Evolutionary conservation across 2,888 invertebrate species (phyloP).

Genomic region (Galeruca laticollis): DNA sequence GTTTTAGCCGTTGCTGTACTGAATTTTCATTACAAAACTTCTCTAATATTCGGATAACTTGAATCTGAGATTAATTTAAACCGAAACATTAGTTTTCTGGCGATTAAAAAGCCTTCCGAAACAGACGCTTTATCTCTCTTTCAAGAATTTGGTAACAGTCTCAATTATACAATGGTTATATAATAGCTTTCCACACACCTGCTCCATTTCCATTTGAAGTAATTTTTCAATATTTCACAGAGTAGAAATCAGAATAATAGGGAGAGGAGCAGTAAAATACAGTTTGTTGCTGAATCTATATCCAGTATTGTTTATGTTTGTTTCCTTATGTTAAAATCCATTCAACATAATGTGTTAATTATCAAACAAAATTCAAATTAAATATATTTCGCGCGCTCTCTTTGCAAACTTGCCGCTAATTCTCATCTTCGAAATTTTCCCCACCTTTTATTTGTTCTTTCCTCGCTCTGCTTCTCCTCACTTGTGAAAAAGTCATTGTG

Average conservation of each 20-base stretch:
- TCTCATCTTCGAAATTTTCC: too few species aligned
- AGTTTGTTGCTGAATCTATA: too few species aligned
- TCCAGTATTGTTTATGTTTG: background rate
- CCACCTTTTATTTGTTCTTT: too few species aligned
- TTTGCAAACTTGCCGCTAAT: too few species aligned
- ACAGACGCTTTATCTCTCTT: background rate
- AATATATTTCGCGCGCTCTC: too few species aligned
- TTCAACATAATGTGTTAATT: too few species aligned
- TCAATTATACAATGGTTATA: background rate
- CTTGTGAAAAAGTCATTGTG: too few species aligned
- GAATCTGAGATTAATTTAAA: constrained; percentile 18
- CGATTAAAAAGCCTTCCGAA: background rate
- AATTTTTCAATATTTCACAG: background rate
- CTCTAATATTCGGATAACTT: constrained; percentile 31
- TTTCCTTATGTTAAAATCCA: too few species aligned
- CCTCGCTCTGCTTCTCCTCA: too few species aligned
- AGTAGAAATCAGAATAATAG: too few species aligned
- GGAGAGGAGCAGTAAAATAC: background rate
- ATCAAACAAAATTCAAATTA: too few species aligned
- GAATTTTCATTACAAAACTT: constrained; percentile 29
- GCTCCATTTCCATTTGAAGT: background rate
- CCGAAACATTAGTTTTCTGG: constrained; percentile 19
- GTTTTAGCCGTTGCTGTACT: constrained; percentile 10
- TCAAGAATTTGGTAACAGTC: background rate
- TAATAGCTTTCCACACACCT: constrained; percentile 1